phyloP scores from a whole-genome alignment of 2,797 vertebrate species.

The Adrianichthys oophorus region DNA sequence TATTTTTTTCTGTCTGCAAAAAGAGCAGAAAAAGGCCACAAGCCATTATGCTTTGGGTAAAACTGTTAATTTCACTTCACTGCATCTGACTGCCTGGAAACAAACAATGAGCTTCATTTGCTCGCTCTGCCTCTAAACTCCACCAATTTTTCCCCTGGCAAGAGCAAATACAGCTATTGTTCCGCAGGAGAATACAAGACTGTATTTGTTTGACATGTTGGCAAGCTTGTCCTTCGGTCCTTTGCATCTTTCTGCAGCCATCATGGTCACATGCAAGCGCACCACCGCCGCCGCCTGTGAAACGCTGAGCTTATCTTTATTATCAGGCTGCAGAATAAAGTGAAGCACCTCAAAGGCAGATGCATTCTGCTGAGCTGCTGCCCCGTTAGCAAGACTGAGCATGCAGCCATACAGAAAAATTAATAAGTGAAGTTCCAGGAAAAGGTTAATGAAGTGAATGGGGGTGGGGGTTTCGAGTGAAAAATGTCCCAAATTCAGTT shows the following conservation, averaged over 20 bases:
- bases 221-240: conserved; percentile 19
- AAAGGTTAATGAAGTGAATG: conserved; percentile 47
- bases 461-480: neutral
- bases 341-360: conserved; percentile 18
- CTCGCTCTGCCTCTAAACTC: conserved; percentile 39
- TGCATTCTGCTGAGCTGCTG: conserved; percentile 1
- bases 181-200: conserved; percentile 48
- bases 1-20: conserved; percentile 14
- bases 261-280: conserved; percentile 24
- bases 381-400: neutral
- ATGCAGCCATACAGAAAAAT: no score
- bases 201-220: conserved; percentile 45
- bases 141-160: conserved; percentile 14
- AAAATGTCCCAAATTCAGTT: conserved; percentile 11
- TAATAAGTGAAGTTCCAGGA: conserved; percentile 23
- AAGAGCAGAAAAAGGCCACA: conserved; percentile 20
- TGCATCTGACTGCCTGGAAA: conserved; percentile 62
- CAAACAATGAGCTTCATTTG: conserved; percentile 55
- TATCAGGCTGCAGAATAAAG: conserved; percentile 26
- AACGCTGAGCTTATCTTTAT: conserved; percentile 18
- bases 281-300: conserved; percentile 10
- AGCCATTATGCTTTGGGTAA: conserved; percentile 52
- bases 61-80: conserved; percentile 65
- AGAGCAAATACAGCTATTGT: conserved; percentile 39
- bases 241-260: conserved; percentile 8